phyloP scores from a whole-genome alignment of 2,797 vertebrate species.

The Rhinoraja longicauda region DNA sequence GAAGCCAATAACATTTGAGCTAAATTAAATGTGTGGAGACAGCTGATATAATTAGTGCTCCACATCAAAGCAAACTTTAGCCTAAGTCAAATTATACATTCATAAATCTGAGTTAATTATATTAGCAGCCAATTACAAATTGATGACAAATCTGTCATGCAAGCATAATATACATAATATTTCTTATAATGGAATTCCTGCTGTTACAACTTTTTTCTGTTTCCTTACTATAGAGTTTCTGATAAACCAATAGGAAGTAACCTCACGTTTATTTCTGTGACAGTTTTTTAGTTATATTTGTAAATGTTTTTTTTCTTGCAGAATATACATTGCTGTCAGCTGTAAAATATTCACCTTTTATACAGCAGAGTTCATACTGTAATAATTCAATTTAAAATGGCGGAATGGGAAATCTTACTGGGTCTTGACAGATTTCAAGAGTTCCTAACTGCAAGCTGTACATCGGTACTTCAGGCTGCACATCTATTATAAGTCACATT shows the following conservation, averaged over 20 bases:
- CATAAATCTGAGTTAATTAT: constrained; percentile 30
- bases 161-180: not conserved
- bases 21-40: constrained; percentile 15
- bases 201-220: not conserved
- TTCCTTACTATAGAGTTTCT: not conserved
- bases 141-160: constrained; percentile 1
- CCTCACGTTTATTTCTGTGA: not conserved
- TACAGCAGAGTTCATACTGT: not conserved
- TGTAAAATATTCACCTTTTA: not conserved
- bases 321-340: not conserved
- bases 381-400: constrained; percentile 6
- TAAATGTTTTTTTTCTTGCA: not conserved
- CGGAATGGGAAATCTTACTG: not conserved
- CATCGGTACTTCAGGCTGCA: not conserved
- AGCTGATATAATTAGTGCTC: constrained; percentile 18
- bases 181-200: not conserved
- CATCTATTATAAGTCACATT: not conserved
- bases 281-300: not conserved
- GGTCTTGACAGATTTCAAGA: not conserved
- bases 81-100: constrained; percentile 10
- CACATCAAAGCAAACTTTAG: constrained; percentile 32
- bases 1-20: not conserved
- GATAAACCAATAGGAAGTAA: not conserved
- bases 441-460: not conserved
- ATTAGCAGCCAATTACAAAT: constrained; percentile 25